Conservation (phyloP, 2,888 invertebrate species). For the Hirtodrosophila cameraria region DNA sequence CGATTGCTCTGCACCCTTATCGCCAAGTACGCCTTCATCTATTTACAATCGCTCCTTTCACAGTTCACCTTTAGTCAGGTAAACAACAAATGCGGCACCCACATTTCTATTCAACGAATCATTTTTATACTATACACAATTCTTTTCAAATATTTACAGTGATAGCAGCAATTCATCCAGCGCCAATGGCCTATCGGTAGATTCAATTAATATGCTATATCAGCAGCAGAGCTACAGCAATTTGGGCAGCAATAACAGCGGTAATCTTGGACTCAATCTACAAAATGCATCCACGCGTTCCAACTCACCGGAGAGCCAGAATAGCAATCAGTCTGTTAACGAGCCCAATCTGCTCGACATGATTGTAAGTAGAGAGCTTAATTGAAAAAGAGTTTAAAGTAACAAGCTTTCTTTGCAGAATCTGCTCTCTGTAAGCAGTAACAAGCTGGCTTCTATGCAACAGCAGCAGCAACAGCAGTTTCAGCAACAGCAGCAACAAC, state of each 20-base stretch:
- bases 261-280: slow-evolving; percentile 58
- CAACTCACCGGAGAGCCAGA: slow-evolving; percentile 83
- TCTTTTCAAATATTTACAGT: slow-evolving; percentile 57
- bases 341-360: slow-evolving; percentile 82
- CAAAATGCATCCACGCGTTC: slow-evolving; percentile 82
- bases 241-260: slow-evolving; percentile 46
- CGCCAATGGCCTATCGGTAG: slow-evolving; percentile 78
- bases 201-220: slow-evolving; percentile 79
- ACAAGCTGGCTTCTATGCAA: slow-evolving; percentile 62
- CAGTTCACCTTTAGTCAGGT: slow-evolving; percentile 84
- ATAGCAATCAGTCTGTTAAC: slow-evolving; percentile 81
- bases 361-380: slow-evolving; percentile 74
- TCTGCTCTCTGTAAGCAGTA: slow-evolving; percentile 76
- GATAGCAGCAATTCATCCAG: slow-evolving; percentile 82
- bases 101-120: neutral
- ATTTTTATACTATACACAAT: neutral
- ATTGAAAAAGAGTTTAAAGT: neutral
- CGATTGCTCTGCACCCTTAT: slow-evolving; percentile 84
- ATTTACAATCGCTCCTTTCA: slow-evolving; percentile 84
- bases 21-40: slow-evolving; percentile 84
- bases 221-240: slow-evolving; percentile 62
- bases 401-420: slow-evolving; percentile 59
- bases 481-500: slow-evolving; percentile 66
- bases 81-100: slow-evolving; percentile 65
- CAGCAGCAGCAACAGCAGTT: slow-evolving; percentile 68